phyloP scores from a whole-genome alignment of 1,140 invertebrate species.

The Temnothorax nylanderi region DNA sequence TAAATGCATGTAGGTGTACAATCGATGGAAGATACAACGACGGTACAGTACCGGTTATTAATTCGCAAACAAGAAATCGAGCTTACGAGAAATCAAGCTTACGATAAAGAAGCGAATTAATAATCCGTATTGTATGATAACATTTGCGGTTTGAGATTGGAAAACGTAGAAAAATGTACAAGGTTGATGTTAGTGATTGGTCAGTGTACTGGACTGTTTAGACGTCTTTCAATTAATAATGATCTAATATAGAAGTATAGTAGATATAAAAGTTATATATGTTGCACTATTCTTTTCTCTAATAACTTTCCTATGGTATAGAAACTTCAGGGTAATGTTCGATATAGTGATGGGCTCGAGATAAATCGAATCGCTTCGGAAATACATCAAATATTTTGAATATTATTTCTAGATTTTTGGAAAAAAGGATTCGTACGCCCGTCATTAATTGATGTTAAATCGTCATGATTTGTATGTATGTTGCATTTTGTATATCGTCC shows the following conservation, averaged over 20 bases:
- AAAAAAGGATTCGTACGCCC: background rate
- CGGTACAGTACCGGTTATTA: background rate
- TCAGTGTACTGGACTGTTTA: background rate
- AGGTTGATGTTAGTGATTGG: background rate
- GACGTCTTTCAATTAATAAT: background rate
- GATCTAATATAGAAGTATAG: background rate
- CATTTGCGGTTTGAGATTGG: background rate
- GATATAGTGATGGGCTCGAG: background rate
- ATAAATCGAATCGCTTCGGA: background rate
- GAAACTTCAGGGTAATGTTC: background rate
- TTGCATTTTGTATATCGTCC: conserved; percentile 24
- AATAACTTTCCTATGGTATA: background rate
- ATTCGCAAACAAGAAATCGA: background rate
- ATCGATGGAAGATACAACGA: background rate
- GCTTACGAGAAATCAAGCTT: background rate
- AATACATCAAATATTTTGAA: background rate
- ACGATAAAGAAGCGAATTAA: background rate
- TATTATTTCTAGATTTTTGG: background rate
- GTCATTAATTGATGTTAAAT: background rate
- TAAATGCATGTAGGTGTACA: conserved; percentile 53
- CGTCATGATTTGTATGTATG: background rate
- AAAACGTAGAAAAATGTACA: background rate
- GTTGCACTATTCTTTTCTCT: background rate
- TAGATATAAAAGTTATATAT: background rate
- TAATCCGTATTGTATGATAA: background rate